Conservation (phyloP, 2,888 invertebrate genomes). For the Lasioglossum oenotherae region DNA sequence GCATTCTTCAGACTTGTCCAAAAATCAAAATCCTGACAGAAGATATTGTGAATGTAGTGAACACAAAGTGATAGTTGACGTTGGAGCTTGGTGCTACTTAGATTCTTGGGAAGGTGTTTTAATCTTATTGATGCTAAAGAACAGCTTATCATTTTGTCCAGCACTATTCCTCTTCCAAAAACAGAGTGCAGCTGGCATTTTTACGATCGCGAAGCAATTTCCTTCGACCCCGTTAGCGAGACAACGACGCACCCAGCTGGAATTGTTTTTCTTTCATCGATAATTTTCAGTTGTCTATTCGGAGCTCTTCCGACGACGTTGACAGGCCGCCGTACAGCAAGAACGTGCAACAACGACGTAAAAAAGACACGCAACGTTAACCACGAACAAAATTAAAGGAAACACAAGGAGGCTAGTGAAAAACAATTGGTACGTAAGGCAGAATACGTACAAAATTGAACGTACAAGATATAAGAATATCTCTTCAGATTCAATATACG, state of each 20-base stretch:
- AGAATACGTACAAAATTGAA: constrained; percentile 62
- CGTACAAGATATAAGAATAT: constrained; percentile 63
- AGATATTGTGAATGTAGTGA: background rate
- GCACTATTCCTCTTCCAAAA: background rate
- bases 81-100: background rate
- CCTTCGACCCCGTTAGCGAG: background rate
- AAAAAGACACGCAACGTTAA: constrained; percentile 71
- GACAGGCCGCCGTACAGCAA: constrained; percentile 63
- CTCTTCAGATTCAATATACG: constrained; percentile 62
- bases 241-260: background rate
- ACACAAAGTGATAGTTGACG: background rate
- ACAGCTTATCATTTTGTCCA: background rate
- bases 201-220: background rate
- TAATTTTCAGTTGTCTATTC: background rate
- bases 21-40: background rate
- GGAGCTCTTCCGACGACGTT: constrained; percentile 47
- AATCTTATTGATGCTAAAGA: background rate
- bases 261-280: background rate
- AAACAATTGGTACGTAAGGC: constrained; percentile 65
- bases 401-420: constrained; percentile 57
- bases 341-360: constrained; percentile 79
- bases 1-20: background rate
- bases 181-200: background rate
- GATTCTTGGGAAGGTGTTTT: background rate
- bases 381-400: constrained; percentile 61